These are phyloP conservation scores for Leucania comma DNA, from an alignment of 2,888 invertebrate genomes.

Conservation along the genomic window DNA sequence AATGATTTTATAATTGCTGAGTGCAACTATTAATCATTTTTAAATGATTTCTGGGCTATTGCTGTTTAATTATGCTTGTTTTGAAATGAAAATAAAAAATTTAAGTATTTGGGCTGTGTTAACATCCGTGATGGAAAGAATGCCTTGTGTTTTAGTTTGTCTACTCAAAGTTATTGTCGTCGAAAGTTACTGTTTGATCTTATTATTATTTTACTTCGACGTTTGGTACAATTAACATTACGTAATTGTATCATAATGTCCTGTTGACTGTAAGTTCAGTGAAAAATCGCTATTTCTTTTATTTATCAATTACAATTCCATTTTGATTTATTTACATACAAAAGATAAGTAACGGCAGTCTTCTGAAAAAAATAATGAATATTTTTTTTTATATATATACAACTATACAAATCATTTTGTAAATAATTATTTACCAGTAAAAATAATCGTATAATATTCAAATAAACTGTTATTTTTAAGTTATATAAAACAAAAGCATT, in stretches of 20 bases:
- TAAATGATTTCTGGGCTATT: conserved; percentile 88
- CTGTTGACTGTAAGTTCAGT: conserved; percentile 74
- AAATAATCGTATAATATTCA: conserved; percentile 78
- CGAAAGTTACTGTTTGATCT: conserved; percentile 68
- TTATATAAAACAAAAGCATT: conserved; percentile 79
- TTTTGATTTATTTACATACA: conserved; percentile 79
- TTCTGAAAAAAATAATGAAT: conserved; percentile 86
- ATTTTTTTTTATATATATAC: conserved; percentile 77
- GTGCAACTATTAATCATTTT: conserved; percentile 76
- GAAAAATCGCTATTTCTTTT: conserved; percentile 88
- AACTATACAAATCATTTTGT: conserved; percentile 80
- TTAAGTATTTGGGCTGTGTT: conserved; percentile 83
- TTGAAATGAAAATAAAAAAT: conserved; percentile 79
- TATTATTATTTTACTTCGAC: conserved; percentile 52
- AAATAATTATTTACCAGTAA: conserved; percentile 81
- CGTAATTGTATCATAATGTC: conserved; percentile 71
- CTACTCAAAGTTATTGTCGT: conserved; percentile 73
- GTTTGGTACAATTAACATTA: conserved; percentile 68
- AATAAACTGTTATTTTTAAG: conserved; percentile 67
- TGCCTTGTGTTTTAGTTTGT: conserved; percentile 83
- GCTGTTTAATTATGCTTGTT: conserved; percentile 76
- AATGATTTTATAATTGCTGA: conserved; percentile 68
- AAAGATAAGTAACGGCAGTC: conserved; percentile 86
- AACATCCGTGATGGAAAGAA: conserved; percentile 84
- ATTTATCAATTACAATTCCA: conserved; percentile 73